Evolutionary conservation across 2,888 invertebrate genomes (phyloP).

Genomic region (Deilephila elpenor): DNA sequence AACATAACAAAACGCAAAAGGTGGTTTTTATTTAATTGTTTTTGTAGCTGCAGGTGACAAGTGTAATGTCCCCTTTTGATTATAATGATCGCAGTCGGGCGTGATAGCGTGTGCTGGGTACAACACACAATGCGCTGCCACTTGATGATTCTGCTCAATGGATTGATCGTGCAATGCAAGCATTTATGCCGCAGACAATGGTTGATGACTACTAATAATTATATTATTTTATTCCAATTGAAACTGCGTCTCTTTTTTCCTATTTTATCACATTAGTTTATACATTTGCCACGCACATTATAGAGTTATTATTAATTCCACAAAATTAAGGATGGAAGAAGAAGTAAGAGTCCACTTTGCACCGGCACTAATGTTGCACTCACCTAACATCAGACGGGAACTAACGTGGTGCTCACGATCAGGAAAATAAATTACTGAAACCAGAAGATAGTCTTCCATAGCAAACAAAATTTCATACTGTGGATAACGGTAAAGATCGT

Average conservation of each 20-base stretch:
- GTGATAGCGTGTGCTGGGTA: constrained; percentile 3
- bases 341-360: neutral
- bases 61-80: neutral
- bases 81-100: neutral
- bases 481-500: constrained; percentile 40
- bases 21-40: neutral
- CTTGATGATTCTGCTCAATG: neutral
- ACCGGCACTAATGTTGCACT: constrained; percentile 8
- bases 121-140: neutral
- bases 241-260: too few species aligned
- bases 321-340: neutral
- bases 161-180: neutral
- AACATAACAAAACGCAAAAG: neutral
- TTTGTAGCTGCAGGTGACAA: neutral
- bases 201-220: neutral
- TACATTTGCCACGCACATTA: too few species aligned
- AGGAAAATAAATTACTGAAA: constrained; percentile 28
- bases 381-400: constrained; percentile 13
- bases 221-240: neutral
- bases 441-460: constrained; percentile 26
- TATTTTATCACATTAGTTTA: too few species aligned
- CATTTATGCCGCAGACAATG: neutral
- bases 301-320: neutral
- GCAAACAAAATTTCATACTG: constrained; percentile 44
- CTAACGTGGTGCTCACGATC: constrained; percentile 21